phyloP scores from a whole-genome alignment of 2,797 vertebrate genomes.

The Macropus fuliginosus region DNA sequence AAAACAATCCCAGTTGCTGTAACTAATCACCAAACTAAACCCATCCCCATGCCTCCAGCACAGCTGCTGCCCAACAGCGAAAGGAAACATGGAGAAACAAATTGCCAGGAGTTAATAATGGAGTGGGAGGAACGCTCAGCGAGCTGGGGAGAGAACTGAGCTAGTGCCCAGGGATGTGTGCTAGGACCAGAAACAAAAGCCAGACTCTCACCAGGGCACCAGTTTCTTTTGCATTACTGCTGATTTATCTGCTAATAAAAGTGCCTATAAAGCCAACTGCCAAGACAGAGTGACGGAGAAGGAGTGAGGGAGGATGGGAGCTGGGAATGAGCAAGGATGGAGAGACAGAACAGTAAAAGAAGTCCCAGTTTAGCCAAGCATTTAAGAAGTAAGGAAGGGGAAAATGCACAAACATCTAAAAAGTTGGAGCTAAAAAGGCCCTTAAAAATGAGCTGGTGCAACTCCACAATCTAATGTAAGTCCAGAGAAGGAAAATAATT shows the following conservation, averaged over 20 bases:
- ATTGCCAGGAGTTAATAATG: neutral
- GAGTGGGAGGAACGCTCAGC: neutral
- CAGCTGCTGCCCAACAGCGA: neutral
- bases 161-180: neutral
- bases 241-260: neutral
- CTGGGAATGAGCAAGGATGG: neutral
- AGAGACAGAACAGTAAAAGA: neutral
- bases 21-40: slow-evolving; percentile 5
- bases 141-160: neutral
- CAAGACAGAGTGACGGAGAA: neutral
- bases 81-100: slow-evolving; percentile 2
- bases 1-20: neutral
- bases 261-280: neutral
- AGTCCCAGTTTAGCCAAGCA: neutral
- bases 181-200: neutral
- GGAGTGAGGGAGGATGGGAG: neutral
- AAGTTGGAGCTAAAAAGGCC: neutral
- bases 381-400: accelerated
- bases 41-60: neutral
- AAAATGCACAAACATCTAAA: accelerated
- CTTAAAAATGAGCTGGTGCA: neutral
- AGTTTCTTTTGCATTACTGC: accelerated
- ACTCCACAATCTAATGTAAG: neutral
- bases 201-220: accelerated
- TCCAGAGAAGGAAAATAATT: neutral